Evolutionary conservation across 2,113 vertebrate genomes (phyloP).

Genomic region (crab-eating macaque (Macaca fascicularis)): DNA sequence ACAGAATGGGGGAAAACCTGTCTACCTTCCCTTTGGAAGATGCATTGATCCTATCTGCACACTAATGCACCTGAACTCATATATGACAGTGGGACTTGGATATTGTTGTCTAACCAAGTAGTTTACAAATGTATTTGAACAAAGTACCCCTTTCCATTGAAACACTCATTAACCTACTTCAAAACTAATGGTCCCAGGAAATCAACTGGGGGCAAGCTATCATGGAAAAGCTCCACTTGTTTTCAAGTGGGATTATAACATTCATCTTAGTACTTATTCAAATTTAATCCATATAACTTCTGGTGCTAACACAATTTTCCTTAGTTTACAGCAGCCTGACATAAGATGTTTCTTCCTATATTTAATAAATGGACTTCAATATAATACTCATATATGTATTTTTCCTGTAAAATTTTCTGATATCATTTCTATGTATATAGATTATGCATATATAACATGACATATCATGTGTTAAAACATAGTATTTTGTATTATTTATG

Average conservation of each 20-base stretch:
- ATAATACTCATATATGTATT: background rate
- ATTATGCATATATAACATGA: background rate
- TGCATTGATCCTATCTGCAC: background rate
- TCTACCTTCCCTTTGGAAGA: background rate
- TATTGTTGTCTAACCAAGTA: background rate
- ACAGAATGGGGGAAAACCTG: no score
- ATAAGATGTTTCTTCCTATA: background rate
- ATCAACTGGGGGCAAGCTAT: background rate
- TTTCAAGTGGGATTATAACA: background rate
- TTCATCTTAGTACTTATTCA: background rate
- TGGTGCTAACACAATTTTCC: background rate
- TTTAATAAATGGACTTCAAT: background rate
- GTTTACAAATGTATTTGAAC: background rate
- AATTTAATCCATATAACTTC: background rate
- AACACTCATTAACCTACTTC: background rate
- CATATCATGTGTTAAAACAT: background rate
- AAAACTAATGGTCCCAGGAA: background rate
- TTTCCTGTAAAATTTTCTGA: background rate
- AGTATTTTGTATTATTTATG: background rate
- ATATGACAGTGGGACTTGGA: background rate
- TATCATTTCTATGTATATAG: background rate
- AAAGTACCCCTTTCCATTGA: background rate
- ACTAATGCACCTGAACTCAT: background rate
- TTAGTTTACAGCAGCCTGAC: background rate
- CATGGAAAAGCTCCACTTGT: background rate